Percentiles rank a stretch among this genome's conserved stretches.
Conservation (phyloP, 2,113 vertebrate species). For the Proteles cristata region DNA sequence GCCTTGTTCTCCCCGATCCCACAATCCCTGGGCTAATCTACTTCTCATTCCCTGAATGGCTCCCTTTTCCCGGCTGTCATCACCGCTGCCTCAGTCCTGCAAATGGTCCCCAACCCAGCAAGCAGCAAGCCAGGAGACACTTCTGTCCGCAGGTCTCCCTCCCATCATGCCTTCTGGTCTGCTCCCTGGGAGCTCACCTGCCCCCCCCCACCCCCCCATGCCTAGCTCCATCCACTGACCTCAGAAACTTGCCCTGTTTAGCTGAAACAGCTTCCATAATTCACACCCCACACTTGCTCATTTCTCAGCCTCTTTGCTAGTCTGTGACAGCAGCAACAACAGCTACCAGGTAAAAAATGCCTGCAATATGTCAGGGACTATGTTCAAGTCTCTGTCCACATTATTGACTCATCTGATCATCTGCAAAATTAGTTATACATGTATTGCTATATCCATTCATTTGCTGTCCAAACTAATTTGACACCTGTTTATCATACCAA, state of each 20-base stretch:
- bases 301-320: background rate
- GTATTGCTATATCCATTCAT: background rate
- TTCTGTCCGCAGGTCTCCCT: background rate
- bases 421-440: background rate
- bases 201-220: no score
- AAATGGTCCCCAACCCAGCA: background rate
- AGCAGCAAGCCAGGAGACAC: background rate
- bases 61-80: fast-evolving
- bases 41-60: background rate
- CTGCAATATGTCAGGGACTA: background rate
- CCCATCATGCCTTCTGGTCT: background rate
- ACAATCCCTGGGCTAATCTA: background rate
- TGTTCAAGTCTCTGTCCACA: background rate
- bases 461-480: background rate
- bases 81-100: background rate
- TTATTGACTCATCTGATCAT: background rate
- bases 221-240: background rate
- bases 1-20: background rate
- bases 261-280: background rate
- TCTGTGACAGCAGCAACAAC: background rate
- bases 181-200: background rate
- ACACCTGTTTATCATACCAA: background rate
- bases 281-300: background rate
- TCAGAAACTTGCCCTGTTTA: background rate
- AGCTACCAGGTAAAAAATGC: background rate